Base-by-base conservation (phyloP, 1,140 invertebrate genomes). In the Ectropis grisescens region DNA sequence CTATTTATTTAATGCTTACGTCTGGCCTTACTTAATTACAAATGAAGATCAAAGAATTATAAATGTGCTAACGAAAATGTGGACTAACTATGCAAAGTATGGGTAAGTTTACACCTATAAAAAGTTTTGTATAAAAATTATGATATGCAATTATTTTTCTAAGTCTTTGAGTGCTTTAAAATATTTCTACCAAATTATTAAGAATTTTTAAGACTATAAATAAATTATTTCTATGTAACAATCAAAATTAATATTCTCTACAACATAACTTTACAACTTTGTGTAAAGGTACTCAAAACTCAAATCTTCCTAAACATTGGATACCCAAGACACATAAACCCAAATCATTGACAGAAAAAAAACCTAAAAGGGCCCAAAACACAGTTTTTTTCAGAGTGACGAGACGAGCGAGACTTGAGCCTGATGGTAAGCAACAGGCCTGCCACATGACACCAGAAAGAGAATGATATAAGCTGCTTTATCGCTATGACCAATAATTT, bases 21-120 rank as follows among this genome's bases (percentile, higher is more conserved):
- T 38, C 9, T 11, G 6, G 14, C 36, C 32, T 2, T 44, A 10
- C 15, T 19, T 5, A 34, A 22, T 38, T 2, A 26, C 25, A 10
- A 7, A 29, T 4, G 25, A 37, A 26, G 41, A 43, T 16, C 25
- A 34, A 30, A 28, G 2, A 13, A n/a, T 44, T 6, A 34, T 44
- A 13, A 22, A 38, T 33, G 30, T 31, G 36, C 9, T 44, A 29
- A 35, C 41, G 19, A 34, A 33, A 44, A 30, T 44, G 15, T 38
- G 36, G 13, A 38, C 36, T 1, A 44, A 44, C 27, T 44, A 38
- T 38, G 41, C 36, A 1, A 44, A 44, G 27, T 44, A 34, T 34
- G 31, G 41, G 41, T 44, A n/a, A 23, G 41, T 22, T 5, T 22
- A 22, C n/a, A 22, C 19, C 4, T 5, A 9, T 22, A 22, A 22